Conservation (phyloP, 2,113 vertebrate genomes). For the Bubo bubo region DNA sequence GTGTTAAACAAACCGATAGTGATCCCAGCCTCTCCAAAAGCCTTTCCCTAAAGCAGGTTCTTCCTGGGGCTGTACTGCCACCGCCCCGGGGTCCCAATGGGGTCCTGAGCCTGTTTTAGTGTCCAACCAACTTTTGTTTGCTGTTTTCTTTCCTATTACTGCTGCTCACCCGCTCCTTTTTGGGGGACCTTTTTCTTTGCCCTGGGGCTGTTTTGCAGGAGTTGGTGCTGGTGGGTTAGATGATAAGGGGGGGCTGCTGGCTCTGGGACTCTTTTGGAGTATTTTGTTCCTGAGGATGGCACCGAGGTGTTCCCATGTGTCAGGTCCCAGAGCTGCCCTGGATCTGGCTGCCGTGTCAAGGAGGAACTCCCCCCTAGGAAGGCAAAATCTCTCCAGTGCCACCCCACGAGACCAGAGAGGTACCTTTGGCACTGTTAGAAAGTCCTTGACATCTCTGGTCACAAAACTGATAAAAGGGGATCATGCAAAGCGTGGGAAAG, state of each 20-base stretch:
- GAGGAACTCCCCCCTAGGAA: neutral
- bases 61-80: neutral
- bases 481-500: constrained; percentile 55
- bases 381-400: neutral
- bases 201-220: neutral
- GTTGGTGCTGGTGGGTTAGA: neutral
- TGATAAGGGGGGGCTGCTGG: rapidly evolving
- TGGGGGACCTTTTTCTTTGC: neutral
- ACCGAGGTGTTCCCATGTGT: rapidly evolving
- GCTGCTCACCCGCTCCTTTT: neutral
- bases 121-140: neutral
- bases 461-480: constrained; percentile 19
- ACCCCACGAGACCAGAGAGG: neutral
- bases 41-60: neutral
- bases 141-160: neutral
- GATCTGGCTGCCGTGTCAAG: rapidly evolving
- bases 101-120: rapidly evolving
- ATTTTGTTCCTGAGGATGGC: neutral
- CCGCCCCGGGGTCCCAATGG: rapidly evolving
- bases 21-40: neutral
- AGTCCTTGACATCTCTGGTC: constrained; percentile 55
- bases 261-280: neutral
- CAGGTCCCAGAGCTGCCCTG: neutral
- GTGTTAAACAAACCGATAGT: neutral
- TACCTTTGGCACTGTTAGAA: constrained; percentile 18